Base-by-base conservation (phyloP, 2,113 vertebrate species). In the Chelonoidis abingdonii region DNA sequence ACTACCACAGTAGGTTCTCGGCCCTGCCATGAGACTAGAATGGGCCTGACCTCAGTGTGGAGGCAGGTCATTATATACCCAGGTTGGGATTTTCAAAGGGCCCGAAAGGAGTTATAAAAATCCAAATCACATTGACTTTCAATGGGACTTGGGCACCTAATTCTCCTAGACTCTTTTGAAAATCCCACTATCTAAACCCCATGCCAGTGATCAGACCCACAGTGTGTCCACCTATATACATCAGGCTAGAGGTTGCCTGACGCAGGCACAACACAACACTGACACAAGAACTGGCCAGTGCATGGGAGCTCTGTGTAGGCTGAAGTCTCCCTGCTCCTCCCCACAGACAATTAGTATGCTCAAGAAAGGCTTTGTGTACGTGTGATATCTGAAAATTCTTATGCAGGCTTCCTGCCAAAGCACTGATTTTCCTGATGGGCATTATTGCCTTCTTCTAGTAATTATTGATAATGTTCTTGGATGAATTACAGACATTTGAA, bases 401-500 rank as follows among this genome's bases (percentile, higher is more conserved):
- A 91, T 97, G 95, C 93, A 93, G 93, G 92, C 81, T 96, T 93
- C 92, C 90, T 86, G 96, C 85, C 93, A 93, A 95, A 95, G 84
- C 52, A 53, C 88, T 50, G 95, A 89, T 96, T 92, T 94, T 89
- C 7, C 0, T 52, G 76, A 97, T 91, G 76, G 19, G 78, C 93
- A 47, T 95, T 96, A 92, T 24, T 86, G 62, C 95, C 89, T 95
- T 96, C 59, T 97, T 95, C 93, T 88, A 94, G 95, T 91, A 97
- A 97, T 96, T 97, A 97, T 96, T 97, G 95, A 96, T 95, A 97
- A 97, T 92, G 86, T 84, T 96, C 80, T 94, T 97, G 96, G 94
- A 97, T 95, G 94, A 97, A 97, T 97, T 97, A 98, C 91, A 97
- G 90, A 96, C 93, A 50, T 94, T 97, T 96, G 84, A 97, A 97